phyloP scores from a whole-genome alignment of 2,888 invertebrate species.

The Perizoma affinitatum region DNA sequence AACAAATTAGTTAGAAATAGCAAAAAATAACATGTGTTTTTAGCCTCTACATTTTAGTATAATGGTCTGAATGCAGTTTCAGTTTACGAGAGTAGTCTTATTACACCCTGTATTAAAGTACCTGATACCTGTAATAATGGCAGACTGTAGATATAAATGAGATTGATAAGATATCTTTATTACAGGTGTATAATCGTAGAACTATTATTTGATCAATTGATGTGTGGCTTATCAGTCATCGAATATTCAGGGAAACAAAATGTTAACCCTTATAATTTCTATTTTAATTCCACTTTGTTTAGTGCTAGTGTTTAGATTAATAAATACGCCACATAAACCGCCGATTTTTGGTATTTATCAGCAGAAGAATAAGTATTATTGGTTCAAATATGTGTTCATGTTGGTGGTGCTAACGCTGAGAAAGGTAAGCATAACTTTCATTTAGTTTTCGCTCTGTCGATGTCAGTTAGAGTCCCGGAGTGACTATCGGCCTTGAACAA shows the following conservation, averaged over 20 bases:
- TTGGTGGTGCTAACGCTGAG: constrained; percentile 65
- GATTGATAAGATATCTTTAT: constrained; percentile 20
- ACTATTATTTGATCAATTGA: constrained; percentile 8
- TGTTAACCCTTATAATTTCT: constrained; percentile 55
- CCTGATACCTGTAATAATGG: not conserved
- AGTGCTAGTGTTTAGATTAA: constrained; percentile 59
- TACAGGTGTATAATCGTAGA: not conserved
- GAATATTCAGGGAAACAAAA: constrained; percentile 37
- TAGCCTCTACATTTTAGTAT: too few relatives aligned
- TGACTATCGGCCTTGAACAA: not conserved
- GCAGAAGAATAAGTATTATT: constrained; percentile 76
- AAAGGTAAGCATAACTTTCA: constrained; percentile 76
- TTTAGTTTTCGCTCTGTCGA: not conserved
- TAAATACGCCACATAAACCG: constrained; percentile 62
- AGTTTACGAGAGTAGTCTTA: too few relatives aligned
- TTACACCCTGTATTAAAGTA: too few relatives aligned
- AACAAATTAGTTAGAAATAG: too few relatives aligned
- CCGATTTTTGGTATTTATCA: constrained; percentile 81
- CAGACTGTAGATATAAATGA: constrained; percentile 9
- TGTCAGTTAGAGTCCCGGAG: too few relatives aligned
- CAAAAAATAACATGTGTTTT: too few relatives aligned
- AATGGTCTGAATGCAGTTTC: too few relatives aligned
- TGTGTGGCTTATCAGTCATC: constrained; percentile 2
- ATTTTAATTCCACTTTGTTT: constrained; percentile 52
- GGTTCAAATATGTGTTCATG: constrained; percentile 78